Base-by-base conservation (phyloP, 2,888 invertebrate genomes). In the Noctua janthe region DNA sequence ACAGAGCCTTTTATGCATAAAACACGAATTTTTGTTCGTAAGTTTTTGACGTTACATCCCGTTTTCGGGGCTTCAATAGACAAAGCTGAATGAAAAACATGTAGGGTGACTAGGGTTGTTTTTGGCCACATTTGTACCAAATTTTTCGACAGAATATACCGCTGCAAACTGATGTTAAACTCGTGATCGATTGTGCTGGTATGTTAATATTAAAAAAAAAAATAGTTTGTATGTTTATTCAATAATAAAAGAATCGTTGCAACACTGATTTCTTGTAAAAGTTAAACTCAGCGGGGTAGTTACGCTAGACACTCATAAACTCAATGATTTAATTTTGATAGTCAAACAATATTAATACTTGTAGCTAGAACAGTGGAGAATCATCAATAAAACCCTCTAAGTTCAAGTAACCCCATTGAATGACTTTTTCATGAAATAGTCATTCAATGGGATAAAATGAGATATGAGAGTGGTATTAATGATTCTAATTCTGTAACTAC, bases 61-160 rank as follows among this genome's bases (percentile, higher is more conserved):
- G 73, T 87, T 84, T 89, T 85, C 64, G 78, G 76, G 8, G 78
- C 79, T 87, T 89, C 77, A 83, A 82, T 87, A 84, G 87, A 89
- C 90, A 89, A 87, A 85, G 84, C 86, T 78, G 47, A 59, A 76
- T 81, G 74, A 72, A 80, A 82, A 83, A 85, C 74, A 59, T 66
- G 67, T 82, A 73, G 59, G 89, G 82, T 89, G 54, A 39, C 20
- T 13, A 20, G 0, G 15, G 17, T 39, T 77, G 78, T 89, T 78
- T 15, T 51, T 29, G 10, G 56, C 39, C 11, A 62, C 4, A 7
- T 43, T 17, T 47, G 17, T 47, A 47, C 10, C 17, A 11, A 1
- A 66, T 64, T 20, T 35, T 64, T 64, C 35, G 17, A 64, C 17
- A 35, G 17, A 29, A 51, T 51, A 54, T 23, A 54, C 20, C 54